A percentile compares a stretch with the other conserved stretches of the same genome.
Evolutionary conservation across 2,113 vertebrate species (phyloP).

Genomic region (Microcebus tavaratra): DNA sequence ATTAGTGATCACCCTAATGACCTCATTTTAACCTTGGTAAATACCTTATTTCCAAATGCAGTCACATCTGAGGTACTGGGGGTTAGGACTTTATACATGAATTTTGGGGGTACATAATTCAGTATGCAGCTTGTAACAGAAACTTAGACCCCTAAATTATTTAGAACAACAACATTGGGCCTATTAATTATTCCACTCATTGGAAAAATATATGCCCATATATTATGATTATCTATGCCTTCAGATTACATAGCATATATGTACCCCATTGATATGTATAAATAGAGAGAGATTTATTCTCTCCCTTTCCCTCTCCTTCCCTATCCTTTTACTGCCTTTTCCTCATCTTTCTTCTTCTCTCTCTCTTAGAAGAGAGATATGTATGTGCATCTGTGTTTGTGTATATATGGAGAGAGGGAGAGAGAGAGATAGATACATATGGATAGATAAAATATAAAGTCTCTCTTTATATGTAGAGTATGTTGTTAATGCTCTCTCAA

Average conservation of each 20-base stretch:
- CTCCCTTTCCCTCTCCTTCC: background rate
- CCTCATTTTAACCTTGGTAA: background rate
- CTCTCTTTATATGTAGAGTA: background rate
- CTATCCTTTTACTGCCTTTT: background rate
- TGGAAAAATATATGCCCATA: background rate
- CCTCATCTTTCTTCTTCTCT: background rate
- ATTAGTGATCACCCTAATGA: background rate
- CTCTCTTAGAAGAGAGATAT: no score
- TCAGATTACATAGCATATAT: background rate
- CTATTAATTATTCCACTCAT: background rate
- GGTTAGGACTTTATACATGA: background rate
- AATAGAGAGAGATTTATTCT: background rate
- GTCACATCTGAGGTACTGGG: background rate
- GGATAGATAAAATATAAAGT: background rate
- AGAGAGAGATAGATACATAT: background rate
- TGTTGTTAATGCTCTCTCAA: background rate
- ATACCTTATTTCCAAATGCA: background rate
- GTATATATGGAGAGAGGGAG: background rate
- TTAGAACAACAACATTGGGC: background rate
- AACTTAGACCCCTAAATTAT: background rate
- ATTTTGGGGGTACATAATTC: background rate
- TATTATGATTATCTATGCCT: background rate
- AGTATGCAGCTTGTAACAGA: background rate
- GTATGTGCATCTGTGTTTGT: background rate
- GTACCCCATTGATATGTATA: background rate